phyloP scores from a whole-genome alignment of 1,140 invertebrate genomes.

The Drosophila sturtevanti region DNA sequence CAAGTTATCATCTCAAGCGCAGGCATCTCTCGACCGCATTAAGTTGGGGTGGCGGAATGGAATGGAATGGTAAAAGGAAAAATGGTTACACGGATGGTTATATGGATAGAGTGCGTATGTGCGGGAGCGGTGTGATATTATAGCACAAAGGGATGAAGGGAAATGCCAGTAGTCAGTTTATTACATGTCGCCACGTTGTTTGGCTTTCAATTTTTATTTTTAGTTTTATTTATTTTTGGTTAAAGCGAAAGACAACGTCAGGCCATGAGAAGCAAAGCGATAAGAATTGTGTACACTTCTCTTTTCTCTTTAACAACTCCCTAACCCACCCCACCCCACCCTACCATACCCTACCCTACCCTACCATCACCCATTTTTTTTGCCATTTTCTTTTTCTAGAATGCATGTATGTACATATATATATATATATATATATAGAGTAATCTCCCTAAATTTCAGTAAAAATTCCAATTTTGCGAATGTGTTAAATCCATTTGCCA shows the following conservation, averaged over 20 bases:
- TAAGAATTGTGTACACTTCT: not conserved
- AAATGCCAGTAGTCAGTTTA: constrained; percentile 65
- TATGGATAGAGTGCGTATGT: not conserved
- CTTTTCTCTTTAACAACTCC: not conserved
- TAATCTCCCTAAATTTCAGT: not conserved
- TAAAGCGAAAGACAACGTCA: constrained; percentile 9
- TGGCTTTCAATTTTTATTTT: constrained; percentile 78
- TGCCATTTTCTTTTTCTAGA: no score
- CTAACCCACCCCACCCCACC: not conserved
- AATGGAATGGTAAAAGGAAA: no score
- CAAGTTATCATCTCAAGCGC: constrained; percentile 66
- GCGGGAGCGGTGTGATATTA: not conserved
- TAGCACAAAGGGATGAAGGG: not conserved
- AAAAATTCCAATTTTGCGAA: not conserved
- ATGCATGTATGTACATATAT: no score
- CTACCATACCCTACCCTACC: not conserved
- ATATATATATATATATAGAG: no score
- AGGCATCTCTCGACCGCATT: constrained; percentile 39
- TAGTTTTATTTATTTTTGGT: constrained; percentile 67
- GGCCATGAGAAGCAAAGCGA: constrained; percentile 2
- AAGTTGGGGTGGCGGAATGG: not conserved
- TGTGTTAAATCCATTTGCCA: not conserved
- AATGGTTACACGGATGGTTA: not conserved
- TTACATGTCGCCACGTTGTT: constrained; percentile 74
- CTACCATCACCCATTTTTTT: not conserved